Evolutionary conservation across 23 tunicate genomes (phyloP), one percentile per base, ranked within the genome.

Genomic region (Diplosoma virens): DNA sequence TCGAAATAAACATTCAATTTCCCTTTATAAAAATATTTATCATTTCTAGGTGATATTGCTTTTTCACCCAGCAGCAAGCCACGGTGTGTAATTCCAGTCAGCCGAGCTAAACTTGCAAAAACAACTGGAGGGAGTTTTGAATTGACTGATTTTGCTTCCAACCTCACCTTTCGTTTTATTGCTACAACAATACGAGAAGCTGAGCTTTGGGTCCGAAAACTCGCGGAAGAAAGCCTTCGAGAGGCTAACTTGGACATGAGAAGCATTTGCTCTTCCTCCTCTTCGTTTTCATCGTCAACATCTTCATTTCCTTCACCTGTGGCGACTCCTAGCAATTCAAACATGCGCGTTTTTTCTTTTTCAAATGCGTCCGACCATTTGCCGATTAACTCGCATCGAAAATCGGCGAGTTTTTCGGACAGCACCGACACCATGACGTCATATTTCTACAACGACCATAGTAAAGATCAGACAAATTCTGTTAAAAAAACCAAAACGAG

Each of bases 241-340:
- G 93, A 86, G 52, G 85, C 93, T 20, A 86, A 86, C 1, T 66
- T 86, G 72, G 93, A 86, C 77, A 86, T 86, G 93, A 47, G 85
- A 28, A 86, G 93, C 59, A 73, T 86, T 9, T 86, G 93, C 93
- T 86, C 93, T 16, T 86, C 93, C 46, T 79, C 81, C 61, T 86
- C 93, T n/a, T 86, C 93, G 33, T 86, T 73, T 73, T 73, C 93
- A 32, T 86, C 93, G 33, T 81, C 79, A 59, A 81, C 86, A 6
- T 81, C 86, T n/a, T 82, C 87, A 30, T 74, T 74, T 64, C 55
- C 93, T 23, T 86, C 93, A 22, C 93, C 93, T 47, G 93, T 64
- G 47, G 66, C 75, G 36, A 80, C 78, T 68, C 84, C 84, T 22
- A 73, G 37, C 30, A 81, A 64, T 32, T 28, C 76, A 0, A 73